Evolutionary conservation across 2,888 invertebrate genomes (phyloP), one percentile per base, ranked within the genome.

Genomic region (Aelia acuminata): DNA sequence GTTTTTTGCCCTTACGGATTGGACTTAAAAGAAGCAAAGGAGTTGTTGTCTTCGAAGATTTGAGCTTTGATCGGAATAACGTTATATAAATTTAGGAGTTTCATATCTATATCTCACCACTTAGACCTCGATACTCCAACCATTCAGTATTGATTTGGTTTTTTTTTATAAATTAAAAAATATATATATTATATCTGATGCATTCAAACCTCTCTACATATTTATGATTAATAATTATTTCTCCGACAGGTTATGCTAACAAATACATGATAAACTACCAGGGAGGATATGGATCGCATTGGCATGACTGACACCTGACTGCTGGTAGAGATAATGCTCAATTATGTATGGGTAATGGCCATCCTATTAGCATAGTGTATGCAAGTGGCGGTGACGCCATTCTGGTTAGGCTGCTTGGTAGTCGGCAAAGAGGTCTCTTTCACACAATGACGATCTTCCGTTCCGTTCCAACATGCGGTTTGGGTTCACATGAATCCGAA

Each of bases 381-480:
- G 80, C 80, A 43, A 80, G 39, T 11, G 11, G 80, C 43, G 80
- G 39, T 80, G 80, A 80, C 80, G 80, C 39, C 80, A 43, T 80
- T 63, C 63, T 63, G 63, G 15, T 31, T 15, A 31, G 18, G 31
- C 63, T 63, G 63, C 63, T 63, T 63, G 63, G 63, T 63, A 63
- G 63, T 63, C 63, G 18, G 15, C 31, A 11, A 31, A 26, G 26
- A 26, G 26, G 0, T 3, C 57, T 57, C 57, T 57, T 57, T 57
- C 57, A 57, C 57, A 57, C 57, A n/a, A 57, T 57, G 57, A 57
- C 57, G 57, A 57, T 57, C 57, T 57, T 57, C 57, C 57, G 26
- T 26, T 26, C 26, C 26, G 26, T 57, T n/a, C n/a, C n/a, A n/a
- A 57, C 57, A 57, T 57, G 26, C 57, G 57, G n/a, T 57, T 57